Conservation (phyloP, 2,113 vertebrate species). For the Melanerpes formicivorus region DNA sequence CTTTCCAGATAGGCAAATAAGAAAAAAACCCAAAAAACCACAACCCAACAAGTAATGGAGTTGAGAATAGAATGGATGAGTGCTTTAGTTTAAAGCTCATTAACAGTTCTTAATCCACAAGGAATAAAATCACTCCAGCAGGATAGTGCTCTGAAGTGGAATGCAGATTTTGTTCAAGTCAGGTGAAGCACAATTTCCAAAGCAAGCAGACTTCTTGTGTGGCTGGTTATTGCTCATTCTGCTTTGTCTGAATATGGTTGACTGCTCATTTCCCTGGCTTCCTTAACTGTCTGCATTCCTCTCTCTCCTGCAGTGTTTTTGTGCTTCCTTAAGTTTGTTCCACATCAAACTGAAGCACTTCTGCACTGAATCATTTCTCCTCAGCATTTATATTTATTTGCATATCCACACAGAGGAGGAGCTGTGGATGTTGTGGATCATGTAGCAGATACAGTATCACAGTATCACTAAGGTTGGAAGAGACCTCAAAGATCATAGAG, state of each 20-base stretch:
- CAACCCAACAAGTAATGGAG: background rate
- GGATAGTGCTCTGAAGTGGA: background rate
- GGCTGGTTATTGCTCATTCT: background rate
- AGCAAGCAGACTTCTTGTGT: background rate
- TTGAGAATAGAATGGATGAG: background rate
- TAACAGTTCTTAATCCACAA: background rate
- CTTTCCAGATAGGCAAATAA: background rate
- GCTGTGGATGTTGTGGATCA: background rate
- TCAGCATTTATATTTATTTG: background rate
- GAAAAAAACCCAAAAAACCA: background rate
- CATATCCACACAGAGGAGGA: background rate
- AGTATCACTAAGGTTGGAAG: no score
- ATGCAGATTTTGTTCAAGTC: background rate
- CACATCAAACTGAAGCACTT: background rate
- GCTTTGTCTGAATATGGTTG: background rate
- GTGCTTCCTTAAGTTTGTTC: background rate
- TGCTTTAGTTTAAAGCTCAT: background rate
- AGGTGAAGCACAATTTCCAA: background rate
- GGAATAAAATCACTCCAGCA: background rate
- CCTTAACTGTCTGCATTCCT: background rate
- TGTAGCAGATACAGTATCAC: background rate
- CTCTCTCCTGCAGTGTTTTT: background rate
- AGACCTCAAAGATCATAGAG: no score
- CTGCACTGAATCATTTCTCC: background rate
- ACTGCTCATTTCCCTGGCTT: background rate